Evolutionary conservation across 2,888 invertebrate genomes (phyloP).

Genomic region (Allygus modestus): DNA sequence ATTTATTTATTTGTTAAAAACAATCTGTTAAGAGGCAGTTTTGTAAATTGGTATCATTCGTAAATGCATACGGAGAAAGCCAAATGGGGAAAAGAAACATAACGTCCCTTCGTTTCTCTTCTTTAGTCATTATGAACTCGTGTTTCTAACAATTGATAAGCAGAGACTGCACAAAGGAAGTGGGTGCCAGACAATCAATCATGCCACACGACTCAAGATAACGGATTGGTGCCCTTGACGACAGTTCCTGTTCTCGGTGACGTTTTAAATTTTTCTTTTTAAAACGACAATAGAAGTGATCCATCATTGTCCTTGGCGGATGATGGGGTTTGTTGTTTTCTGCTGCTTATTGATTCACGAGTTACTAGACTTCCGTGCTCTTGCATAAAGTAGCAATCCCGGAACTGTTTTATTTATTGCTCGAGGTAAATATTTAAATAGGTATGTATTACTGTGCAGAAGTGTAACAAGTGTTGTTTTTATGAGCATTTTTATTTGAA

Average conservation of each 20-base stretch:
- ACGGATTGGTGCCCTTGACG: background rate
- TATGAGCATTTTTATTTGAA: too few relatives aligned
- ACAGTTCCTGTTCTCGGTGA: slow-evolving; percentile 17
- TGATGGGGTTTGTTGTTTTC: slow-evolving; percentile 33
- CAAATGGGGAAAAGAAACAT: too few relatives aligned
- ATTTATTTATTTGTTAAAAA: too few relatives aligned
- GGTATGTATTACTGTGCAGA: too few relatives aligned
- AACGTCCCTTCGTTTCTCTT: too few relatives aligned
- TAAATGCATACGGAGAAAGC: too few relatives aligned
- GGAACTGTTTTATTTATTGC: too few relatives aligned
- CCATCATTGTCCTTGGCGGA: background rate
- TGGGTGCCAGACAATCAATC: background rate
- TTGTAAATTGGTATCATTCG: too few relatives aligned
- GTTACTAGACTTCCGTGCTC: slow-evolving; percentile 38
- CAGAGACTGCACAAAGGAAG: slow-evolving; percentile 2
- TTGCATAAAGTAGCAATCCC: background rate
- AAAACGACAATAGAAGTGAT: slow-evolving; percentile 41
- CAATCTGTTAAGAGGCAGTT: too few relatives aligned
- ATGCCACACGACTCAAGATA: background rate
- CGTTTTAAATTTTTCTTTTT: slow-evolving; percentile 41
- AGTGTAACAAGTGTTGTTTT: too few relatives aligned
- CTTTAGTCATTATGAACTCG: slow-evolving; percentile 3
- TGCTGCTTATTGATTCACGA: slow-evolving; percentile 29
- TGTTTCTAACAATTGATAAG: slow-evolving; percentile 1
- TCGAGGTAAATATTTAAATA: too few relatives aligned